Percentiles rank a stretch among this genome's conserved stretches.
Conservation (phyloP, 2,888 invertebrate genomes). For the Pyrgus malvae region DNA sequence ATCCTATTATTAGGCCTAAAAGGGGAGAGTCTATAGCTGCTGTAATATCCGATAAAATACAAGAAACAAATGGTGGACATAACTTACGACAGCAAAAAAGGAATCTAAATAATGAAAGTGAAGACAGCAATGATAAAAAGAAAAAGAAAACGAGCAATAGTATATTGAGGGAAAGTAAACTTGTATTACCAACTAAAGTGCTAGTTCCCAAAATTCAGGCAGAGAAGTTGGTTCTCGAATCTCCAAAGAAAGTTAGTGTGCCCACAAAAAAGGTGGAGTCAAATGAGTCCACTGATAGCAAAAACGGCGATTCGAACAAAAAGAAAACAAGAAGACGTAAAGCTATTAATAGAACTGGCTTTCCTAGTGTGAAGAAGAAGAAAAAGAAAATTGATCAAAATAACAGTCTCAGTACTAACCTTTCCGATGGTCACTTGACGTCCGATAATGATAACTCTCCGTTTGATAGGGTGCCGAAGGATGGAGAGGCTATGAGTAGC, state of each 20-base stretch:
- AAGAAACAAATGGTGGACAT: constrained; percentile 69
- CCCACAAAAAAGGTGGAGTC: constrained; percentile 54
- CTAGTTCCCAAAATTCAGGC: constrained; percentile 66
- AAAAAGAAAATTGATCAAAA: constrained; percentile 84
- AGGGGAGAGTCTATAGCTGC: constrained; percentile 74
- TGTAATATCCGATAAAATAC: constrained; percentile 75
- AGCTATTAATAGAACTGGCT: constrained; percentile 92
- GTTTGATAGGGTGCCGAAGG: constrained; percentile 86
- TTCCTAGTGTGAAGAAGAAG: constrained; percentile 91
- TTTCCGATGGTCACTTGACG: constrained; percentile 61
- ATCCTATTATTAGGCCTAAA: constrained; percentile 66
- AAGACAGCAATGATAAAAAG: constrained; percentile 65
- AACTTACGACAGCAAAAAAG: constrained; percentile 73
- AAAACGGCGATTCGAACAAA: constrained; percentile 51
- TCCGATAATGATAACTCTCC: constrained; percentile 73
- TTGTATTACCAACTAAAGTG: constrained; percentile 67
- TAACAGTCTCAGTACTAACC: constrained; percentile 36
- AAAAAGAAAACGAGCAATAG: constrained; percentile 68
- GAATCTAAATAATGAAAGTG: constrained; percentile 61
- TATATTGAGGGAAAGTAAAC: constrained; percentile 72
- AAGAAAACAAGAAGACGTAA: constrained; percentile 85
- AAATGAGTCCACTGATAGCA: constrained; percentile 51
- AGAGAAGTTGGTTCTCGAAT: constrained; percentile 58
- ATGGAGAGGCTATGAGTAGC: constrained; percentile 85
- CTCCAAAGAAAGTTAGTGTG: constrained; percentile 48